Conservation (phyloP, 2,113 vertebrate genomes). For the Petrocephalus zakoni region DNA sequence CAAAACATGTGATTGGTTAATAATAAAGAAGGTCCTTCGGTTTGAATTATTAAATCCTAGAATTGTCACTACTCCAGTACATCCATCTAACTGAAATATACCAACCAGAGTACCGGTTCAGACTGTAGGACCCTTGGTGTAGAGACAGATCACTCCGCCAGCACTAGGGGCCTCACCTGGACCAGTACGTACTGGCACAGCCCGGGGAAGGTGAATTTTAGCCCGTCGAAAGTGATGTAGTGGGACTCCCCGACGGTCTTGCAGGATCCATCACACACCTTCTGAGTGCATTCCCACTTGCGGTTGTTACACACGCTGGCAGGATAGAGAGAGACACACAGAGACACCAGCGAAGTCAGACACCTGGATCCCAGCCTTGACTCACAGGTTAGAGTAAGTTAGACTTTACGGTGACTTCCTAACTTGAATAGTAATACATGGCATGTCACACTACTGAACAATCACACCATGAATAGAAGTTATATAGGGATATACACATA, state of each 20-base stretch:
- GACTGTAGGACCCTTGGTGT: neutral
- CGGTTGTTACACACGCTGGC: conserved; percentile 75
- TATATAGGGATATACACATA: neutral
- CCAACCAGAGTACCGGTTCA: neutral
- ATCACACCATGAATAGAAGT: neutral
- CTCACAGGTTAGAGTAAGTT: neutral
- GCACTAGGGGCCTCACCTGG: conserved; percentile 69
- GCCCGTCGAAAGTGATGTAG: conserved; percentile 87
- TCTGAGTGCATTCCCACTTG: conserved; percentile 82
- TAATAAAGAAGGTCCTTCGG: neutral
- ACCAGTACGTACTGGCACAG: conserved; percentile 86
- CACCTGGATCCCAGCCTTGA: neutral
- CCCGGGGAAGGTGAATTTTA: conserved; percentile 82
- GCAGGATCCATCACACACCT: conserved; percentile 75
- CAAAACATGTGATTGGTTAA: neutral
- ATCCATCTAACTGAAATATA: neutral
- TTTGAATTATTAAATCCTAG: neutral
- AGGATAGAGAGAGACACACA: neutral
- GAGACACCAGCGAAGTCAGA: neutral
- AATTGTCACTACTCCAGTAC: neutral
- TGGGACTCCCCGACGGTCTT: conserved; percentile 74
- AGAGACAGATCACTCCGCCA: neutral
- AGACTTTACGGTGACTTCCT: neutral
- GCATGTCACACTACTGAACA: neutral
- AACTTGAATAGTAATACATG: neutral